phyloP scores from a whole-genome alignment of 1,140 invertebrate species.

The Calephelis virginiensis region DNA sequence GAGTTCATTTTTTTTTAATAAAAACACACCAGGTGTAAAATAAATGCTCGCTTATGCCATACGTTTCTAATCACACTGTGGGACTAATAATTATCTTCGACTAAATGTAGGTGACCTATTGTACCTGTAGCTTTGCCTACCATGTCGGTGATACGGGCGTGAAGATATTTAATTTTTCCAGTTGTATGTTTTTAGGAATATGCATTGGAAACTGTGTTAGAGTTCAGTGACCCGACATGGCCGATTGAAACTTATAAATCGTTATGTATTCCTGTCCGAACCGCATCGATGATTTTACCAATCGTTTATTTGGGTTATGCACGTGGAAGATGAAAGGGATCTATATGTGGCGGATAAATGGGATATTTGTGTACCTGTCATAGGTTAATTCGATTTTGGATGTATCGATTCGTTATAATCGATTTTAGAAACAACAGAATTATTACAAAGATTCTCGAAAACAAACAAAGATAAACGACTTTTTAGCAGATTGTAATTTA shows the following conservation, averaged over 20 bases:
- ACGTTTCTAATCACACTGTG: too few relatives aligned
- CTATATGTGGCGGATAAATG: conserved; percentile 10
- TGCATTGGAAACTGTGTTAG: not conserved
- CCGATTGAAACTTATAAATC: conserved; percentile 15
- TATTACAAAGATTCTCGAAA: not conserved
- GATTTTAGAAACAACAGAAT: not conserved
- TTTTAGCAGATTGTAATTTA: too few relatives aligned
- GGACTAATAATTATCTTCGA: too few relatives aligned
- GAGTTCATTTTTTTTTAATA: too few relatives aligned
- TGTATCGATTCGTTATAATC: not conserved
- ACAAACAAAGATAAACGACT: too few relatives aligned
- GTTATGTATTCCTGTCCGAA: conserved; percentile 10
- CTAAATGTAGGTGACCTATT: too few relatives aligned
- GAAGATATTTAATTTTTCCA: too few relatives aligned
- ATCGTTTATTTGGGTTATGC: conserved; percentile 18
- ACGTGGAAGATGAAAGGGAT: conserved; percentile 15
- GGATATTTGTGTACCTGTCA: conserved; percentile 15
- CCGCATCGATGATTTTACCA: not conserved
- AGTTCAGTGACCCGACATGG: not conserved
- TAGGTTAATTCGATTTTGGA: not conserved
- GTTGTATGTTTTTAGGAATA: too few relatives aligned
- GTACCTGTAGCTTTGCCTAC: too few relatives aligned
- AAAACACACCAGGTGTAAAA: too few relatives aligned
- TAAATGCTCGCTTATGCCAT: too few relatives aligned
- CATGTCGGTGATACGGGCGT: too few relatives aligned